Base-by-base conservation (phyloP, 2,113 vertebrate genomes). In the Brachypteracias leptosomus region DNA sequence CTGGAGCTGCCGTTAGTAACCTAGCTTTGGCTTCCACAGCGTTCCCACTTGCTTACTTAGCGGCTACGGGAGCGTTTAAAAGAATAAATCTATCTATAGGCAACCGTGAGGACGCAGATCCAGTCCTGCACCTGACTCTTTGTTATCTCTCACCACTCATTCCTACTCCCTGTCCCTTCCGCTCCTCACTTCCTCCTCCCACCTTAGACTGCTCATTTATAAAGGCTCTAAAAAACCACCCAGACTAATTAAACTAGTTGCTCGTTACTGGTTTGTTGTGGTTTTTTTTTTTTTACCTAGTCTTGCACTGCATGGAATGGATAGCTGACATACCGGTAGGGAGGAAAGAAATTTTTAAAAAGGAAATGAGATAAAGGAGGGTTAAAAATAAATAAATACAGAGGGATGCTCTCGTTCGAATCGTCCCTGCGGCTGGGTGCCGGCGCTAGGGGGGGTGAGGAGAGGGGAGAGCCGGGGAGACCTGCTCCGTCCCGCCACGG, bases 71-170 rank as follows among this genome's bases (percentile, higher is more conserved):
- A 61, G 47, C 7, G 74, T 72, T 88, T 51, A 36, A 29, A 35
- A 44, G 35, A 36, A 24, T 3, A 36, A 25, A 38, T 8, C 33
- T 1, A 0, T 4, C 29, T 4, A 1, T 3, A 1, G 13, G 63
- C 20, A 29, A 5, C 42, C 16, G 44, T 1, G 59, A 44, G 57
- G 74, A 26, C 24, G 92, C 85, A 14, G 24, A 9, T 0, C 2
- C 31, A 31, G 78, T 80, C 1, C 86, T 85, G 88, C 96, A 95
- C 95, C 91, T 96, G 93, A 87, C 91, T 82, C 92, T 95, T 94
- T 79, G 93, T 95, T 93, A 93, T 61, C 80, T 58, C 47, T 57
- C 91, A 36, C 63, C 70, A 61, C 82, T 46, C 93, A 52, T 61
- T 13, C 10, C 61, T 70, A 7, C 35, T 52, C 78, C 81, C 76